Evolutionary conservation across 92 coral and sea anemone species (phyloP).

Genomic region (Bergia puertoricense): DNA sequence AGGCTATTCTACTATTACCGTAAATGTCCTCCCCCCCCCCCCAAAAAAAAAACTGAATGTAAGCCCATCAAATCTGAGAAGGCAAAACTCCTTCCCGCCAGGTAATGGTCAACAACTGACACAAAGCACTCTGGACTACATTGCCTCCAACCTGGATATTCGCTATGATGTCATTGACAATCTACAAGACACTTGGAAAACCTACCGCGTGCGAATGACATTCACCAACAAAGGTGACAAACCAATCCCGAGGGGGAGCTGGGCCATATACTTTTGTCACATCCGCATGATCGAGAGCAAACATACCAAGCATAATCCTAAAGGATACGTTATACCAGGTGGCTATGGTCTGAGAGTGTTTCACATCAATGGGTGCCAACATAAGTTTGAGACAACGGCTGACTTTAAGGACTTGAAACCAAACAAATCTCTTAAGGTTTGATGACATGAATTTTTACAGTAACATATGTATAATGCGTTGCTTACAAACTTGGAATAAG

Average conservation of each 20-base stretch:
- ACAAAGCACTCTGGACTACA: constrained; percentile 79
- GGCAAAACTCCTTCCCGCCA: background rate
- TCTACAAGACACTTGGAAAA: constrained; percentile 83
- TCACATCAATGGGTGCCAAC: constrained; percentile 90
- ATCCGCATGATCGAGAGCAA: constrained; percentile 89
- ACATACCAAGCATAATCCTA: constrained; percentile 75
- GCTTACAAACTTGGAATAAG: background rate
- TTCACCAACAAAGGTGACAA: constrained; percentile 76
- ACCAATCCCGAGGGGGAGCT: constrained; percentile 69
- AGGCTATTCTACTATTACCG: no score
- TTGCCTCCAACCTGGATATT: constrained; percentile 81
- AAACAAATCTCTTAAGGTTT: constrained; percentile 53
- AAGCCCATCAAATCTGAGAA: no score
- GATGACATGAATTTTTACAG: background rate
- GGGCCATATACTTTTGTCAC: constrained; percentile 90
- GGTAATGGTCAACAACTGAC: constrained; percentile 54
- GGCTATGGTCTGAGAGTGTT: constrained; percentile 63
- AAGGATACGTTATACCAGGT: constrained; percentile 81
- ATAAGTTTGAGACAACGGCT: constrained; percentile 83
- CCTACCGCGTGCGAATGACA: constrained; percentile 78
- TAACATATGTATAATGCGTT: background rate
- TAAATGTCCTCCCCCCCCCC: no score
- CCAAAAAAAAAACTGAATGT: no score
- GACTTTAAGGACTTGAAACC: constrained; percentile 70
- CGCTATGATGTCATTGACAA: constrained; percentile 90